phyloP scores from a whole-genome alignment of 2,113 vertebrate genomes.

The Tricholaema leucomelas region DNA sequence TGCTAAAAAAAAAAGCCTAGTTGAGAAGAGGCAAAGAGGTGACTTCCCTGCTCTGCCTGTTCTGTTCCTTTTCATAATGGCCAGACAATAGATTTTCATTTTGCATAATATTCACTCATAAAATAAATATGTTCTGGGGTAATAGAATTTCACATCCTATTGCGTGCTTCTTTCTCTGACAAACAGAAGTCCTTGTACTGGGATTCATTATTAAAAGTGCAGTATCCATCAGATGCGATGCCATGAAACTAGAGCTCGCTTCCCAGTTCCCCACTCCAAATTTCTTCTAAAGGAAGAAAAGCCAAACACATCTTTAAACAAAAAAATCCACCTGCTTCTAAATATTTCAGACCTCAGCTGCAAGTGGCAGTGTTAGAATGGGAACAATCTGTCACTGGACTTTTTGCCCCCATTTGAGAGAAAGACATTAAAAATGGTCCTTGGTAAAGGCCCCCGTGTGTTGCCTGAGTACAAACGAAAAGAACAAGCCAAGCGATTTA shows the following conservation, averaged over 20 bases:
- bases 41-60: neutral
- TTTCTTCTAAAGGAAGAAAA: neutral
- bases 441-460: accelerated
- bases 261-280: neutral
- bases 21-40: neutral
- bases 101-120: neutral
- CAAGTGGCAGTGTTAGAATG: neutral
- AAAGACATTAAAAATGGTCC: neutral
- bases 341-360: neutral
- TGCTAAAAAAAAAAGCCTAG: neutral
- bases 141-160: neutral
- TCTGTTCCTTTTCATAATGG: neutral
- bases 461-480: neutral
- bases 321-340: neutral
- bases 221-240: neutral
- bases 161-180: neutral
- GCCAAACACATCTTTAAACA: neutral
- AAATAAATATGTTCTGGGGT: neutral
- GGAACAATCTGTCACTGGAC: neutral
- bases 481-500: accelerated
- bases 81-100: neutral
- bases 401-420: neutral
- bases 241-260: neutral
- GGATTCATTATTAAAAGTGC: neutral
- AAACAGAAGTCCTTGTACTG: neutral